Base-by-base conservation (phyloP, 2,113 vertebrate species). In the Silurus meridionalis region DNA sequence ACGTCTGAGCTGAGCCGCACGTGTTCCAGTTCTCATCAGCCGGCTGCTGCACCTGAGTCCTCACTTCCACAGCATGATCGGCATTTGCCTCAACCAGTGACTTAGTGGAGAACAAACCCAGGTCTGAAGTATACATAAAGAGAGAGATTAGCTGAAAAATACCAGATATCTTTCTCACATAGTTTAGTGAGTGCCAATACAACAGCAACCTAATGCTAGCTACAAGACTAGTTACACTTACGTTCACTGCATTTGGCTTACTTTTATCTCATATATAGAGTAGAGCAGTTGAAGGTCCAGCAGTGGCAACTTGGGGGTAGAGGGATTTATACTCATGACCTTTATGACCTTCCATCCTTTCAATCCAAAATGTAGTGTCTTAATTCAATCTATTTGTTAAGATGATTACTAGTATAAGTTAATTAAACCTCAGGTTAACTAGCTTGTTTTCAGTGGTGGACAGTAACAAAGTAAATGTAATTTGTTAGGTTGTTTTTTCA, bases 51-150 rank as follows among this genome's bases (percentile, higher is more conserved):
- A 97, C 96, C 92, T 97, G 97, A 17, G 97, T 97, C 81, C 97
- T 95, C 60, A 98, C 97, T 85, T 97, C 97, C 88, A 98, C 97
- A 0, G 96, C 93, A 14, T 97, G 97, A 6, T 98, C 97, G 0
- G 95, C 93, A 11, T 97, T 97, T 0, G 97, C 97, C 88, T 97
- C 97, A 88, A 97, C 97, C 91, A 98, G 93, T 0, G 97, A 97
- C 92, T 98, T 98, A 25, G 97, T 98, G 86, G 97, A 97, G 90
- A 98, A 98, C 83, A 98, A 93, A 83, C 97, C 97, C 61, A 98
- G 93, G 88, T 97, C 97, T 98, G 85, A 11, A 0, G 11, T 48
- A 28, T 10, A 53, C 17, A 10, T 17, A 55, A 25, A 80, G 37
- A 69, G 48, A 79, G 75, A 57, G 2, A 28, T 8, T 7, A 46